Conservation (phyloP, 2,797 vertebrate genomes). For the Alcedo quadribrachys region DNA sequence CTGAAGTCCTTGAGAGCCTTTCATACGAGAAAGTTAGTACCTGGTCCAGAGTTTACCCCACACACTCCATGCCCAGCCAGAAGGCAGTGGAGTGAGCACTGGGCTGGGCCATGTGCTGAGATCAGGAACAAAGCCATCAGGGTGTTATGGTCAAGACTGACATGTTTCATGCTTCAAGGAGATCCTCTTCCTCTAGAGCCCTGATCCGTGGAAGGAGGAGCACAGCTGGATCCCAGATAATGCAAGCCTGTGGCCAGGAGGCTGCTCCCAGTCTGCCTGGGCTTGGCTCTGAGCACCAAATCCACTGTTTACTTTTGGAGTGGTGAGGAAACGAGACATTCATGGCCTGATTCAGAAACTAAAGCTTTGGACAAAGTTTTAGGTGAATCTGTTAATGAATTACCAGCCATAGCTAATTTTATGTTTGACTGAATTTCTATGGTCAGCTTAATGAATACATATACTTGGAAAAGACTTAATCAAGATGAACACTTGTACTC, state of each 20-base stretch:
- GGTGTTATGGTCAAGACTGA: neutral
- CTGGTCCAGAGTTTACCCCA: neutral
- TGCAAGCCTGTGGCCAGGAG: constrained; percentile 9
- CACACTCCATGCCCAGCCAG: neutral
- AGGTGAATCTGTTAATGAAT: constrained; percentile 18
- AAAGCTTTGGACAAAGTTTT: constrained; percentile 27
- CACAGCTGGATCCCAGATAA: constrained; percentile 7
- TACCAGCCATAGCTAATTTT: neutral
- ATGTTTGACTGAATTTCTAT: constrained; percentile 19
- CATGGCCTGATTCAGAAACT: neutral
- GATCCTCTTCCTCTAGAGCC: constrained; percentile 2
- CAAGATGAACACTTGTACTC: neutral
- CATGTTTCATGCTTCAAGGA: neutral
- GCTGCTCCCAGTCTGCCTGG: neutral
- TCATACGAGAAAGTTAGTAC: neutral
- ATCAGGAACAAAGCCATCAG: neutral
- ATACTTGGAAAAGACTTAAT: neutral
- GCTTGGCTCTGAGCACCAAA: neutral
- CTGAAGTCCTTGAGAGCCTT: neutral
- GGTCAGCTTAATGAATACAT: constrained; percentile 10
- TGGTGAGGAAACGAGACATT: constrained; percentile 22
- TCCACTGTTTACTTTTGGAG: neutral
- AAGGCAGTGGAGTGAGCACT: neutral
- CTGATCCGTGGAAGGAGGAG: neutral
- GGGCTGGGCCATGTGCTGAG: neutral